Base-by-base conservation (phyloP, 2,113 vertebrate species). In the Eudyptes chrysolophus region DNA sequence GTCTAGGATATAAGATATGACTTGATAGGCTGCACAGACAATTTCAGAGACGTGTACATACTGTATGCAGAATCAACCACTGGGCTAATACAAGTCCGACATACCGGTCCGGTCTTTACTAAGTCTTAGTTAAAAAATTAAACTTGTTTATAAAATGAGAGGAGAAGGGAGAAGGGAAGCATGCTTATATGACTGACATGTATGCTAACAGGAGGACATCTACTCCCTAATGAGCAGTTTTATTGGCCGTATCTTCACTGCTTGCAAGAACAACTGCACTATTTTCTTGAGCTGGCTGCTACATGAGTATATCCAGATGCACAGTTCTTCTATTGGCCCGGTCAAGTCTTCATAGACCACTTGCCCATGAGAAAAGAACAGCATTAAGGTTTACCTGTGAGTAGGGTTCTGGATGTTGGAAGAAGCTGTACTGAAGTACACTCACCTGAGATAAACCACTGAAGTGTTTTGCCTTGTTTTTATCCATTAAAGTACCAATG, bases 81-180 rank as follows among this genome's bases (percentile, higher is more conserved):
- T 48, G 12, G 24, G 26, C 6, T 83, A 15, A 55, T 51, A 42
- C 4, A 85, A 58, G 27, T 48, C 29, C 1, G 11, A 30, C 9
- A 42, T 32, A 72, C 4, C 0, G 0, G 27, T 51, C 38, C 0
- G 0, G 20, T 51, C 9, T 83, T 82, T 66, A 5, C 9, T 68
- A 51, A 54, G 20, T 38, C 48, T 75, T 66, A 40, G 7, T 24
- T 49, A 57, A 1, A 55, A 74, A 44, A 57, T 61, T 62, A 89
- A 84, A 52, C 9, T n/a, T 29, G 3, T 49, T 90, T 87, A 40
- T 38, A 60, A 70, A 54, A 60, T 11, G 13, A 36, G 20, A 34
- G 38, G 38, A 30, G 62, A 65, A 19, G 11, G 27, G 27, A 74
- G 49, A 54, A 71, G 18, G 25, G 44, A 38, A 52, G 42, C n/a